Percentiles rank a stretch among this genome's conserved stretches.
Evolutionary conservation across 2,888 invertebrate genomes (phyloP).

Genomic region (Dendrolimus houi): DNA sequence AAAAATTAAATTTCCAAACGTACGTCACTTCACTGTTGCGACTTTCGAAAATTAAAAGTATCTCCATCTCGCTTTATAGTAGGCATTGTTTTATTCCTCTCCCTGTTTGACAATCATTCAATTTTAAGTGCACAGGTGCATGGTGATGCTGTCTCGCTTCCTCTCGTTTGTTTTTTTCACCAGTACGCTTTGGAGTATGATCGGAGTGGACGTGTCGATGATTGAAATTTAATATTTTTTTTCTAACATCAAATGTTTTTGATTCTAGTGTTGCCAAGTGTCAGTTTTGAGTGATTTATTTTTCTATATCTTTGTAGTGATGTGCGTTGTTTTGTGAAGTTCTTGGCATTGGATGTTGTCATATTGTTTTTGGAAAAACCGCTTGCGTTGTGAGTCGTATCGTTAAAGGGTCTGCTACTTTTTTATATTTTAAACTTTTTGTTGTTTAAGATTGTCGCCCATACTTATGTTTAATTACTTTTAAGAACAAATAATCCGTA

Average conservation of each 20-base stretch:
- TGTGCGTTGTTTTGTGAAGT: background rate
- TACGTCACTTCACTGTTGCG: constrained; percentile 25
- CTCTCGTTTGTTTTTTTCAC: constrained; percentile 42
- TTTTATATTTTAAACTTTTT: constrained; percentile 7
- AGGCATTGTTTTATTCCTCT: constrained; percentile 57
- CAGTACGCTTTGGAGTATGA: constrained; percentile 2
- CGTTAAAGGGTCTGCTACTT: background rate
- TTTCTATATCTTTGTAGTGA: background rate
- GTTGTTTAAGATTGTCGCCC: constrained; percentile 20
- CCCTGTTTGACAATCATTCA: constrained; percentile 53
- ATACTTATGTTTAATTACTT: background rate
- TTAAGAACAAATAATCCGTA: no score
- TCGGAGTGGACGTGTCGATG: background rate
- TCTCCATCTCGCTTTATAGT: constrained; percentile 46
- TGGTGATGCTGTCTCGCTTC: constrained; percentile 46
- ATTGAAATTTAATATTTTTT: background rate
- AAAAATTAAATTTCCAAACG: constrained; percentile 11
- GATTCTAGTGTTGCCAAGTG: background rate
- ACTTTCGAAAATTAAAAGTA: constrained; percentile 12
- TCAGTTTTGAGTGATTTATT: background rate
- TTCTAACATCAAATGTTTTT: background rate
- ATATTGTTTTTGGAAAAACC: background rate
- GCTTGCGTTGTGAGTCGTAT: background rate
- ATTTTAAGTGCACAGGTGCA: constrained; percentile 71
- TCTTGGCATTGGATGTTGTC: background rate